Evolutionary conservation across 2,113 vertebrate species (phyloP).

Genomic region (Antennarius striatus): DNA sequence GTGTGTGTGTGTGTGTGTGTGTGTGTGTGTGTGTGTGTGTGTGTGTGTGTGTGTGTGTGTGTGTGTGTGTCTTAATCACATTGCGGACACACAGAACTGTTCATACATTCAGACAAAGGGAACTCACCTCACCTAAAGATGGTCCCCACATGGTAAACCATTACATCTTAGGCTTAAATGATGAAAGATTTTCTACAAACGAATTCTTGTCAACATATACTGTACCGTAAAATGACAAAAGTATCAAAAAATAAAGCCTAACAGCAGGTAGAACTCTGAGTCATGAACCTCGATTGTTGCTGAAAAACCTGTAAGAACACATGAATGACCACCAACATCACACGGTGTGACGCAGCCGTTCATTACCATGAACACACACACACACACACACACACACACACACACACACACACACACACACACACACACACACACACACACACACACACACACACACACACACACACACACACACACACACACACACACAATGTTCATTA

Average conservation of each 20-base stretch:
- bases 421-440: slow-evolving; percentile 2
- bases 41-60: slow-evolving; percentile 9
- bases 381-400: background rate
- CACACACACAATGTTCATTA: background rate
- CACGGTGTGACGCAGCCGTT: background rate
- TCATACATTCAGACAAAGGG: slow-evolving; percentile 21
- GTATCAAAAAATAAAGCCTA: background rate
- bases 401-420: no score
- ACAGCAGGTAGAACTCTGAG: background rate
- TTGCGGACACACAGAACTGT: slow-evolving; percentile 35
- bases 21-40: slow-evolving; percentile 19
- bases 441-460: background rate
- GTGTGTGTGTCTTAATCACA: slow-evolving; percentile 27
- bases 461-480: no score
- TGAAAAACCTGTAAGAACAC: background rate
- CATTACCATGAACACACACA: slow-evolving; percentile 8
- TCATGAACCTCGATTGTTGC: background rate
- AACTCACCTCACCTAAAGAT: slow-evolving; percentile 14
- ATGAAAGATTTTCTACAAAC: background rate
- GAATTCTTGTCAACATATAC: background rate
- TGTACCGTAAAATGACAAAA: background rate
- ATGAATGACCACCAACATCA: background rate
- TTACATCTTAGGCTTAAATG: background rate
- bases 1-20: background rate
- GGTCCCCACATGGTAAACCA: slow-evolving; percentile 13